Base-by-base conservation (phyloP, 2,113 vertebrate genomes). In the Myiopsitta monachus region DNA sequence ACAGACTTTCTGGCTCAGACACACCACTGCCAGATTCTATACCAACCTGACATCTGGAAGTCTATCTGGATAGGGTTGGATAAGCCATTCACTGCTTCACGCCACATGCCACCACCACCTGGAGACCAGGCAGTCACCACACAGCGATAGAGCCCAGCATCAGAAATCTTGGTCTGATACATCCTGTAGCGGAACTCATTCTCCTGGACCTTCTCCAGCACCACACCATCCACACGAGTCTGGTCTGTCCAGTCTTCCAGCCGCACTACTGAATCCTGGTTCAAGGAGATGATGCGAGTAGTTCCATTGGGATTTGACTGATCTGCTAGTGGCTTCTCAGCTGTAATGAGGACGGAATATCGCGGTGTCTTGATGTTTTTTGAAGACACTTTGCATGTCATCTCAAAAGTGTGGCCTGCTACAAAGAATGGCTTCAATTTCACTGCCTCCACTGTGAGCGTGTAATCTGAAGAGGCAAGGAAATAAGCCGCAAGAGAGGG, bases 381-480 rank as follows among this genome's bases (percentile, higher is more conserved):
- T 1, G 98, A 98, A 74, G 96, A 97, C 41, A 99, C 98, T 30
- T 97, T 97, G 97, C 99, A 99, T 13, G 97, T 98, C 99, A 99
- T 99, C 97, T 99, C 99, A 78, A 99, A 99, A 7, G 99, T 99
- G 27, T 98, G 98, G n/a, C 99, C 99, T 15, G 98, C 98, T 51
- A 98, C 98, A 2, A 99, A 98, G 70, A 98, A 99, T 1, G 98
- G 98, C 77, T 98, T 99, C 46, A 98, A 31, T 39, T 97, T 98
- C 51, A 97, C 97, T 0, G 99, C 99, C 92, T 98, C 98, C 94
- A 98, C 98, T 39, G 98, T 97, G 3, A 98, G 97, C 3, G 90
- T 92, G 18, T 98, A 98, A 96, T 98, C 98, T 98, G 97, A 87
- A 97, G 97, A 13, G 38, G 85, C 88, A 95, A 76, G 82, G 83